Evolutionary conservation across 1,140 invertebrate species (phyloP).

Genomic region (Bombus haemorrhoidalis): DNA sequence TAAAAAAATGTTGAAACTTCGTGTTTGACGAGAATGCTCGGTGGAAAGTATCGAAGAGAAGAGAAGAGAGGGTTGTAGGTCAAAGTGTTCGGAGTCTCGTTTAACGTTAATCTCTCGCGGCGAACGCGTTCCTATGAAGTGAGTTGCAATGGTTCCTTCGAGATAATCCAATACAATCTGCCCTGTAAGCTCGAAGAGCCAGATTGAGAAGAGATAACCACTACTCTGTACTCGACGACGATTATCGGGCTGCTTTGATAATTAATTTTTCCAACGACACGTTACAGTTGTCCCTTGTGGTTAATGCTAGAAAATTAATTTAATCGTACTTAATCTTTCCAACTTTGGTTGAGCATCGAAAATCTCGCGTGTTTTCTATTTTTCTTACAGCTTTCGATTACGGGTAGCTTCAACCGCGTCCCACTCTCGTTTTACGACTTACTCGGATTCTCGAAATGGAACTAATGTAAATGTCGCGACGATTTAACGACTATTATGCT

Average conservation of each 20-base stretch:
- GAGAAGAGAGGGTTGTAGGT: not conserved
- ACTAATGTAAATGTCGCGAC: not conserved
- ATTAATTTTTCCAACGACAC: slow-evolving; percentile 65
- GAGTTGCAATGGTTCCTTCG: slow-evolving; percentile 34
- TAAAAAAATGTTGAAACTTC: slow-evolving; percentile 2
- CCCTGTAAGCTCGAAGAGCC: slow-evolving; percentile 48
- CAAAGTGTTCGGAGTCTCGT: slow-evolving; percentile 24
- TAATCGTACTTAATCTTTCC: slow-evolving; percentile 42
- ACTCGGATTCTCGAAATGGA: not conserved
- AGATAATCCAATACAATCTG: slow-evolving; percentile 69
- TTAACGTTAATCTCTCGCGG: slow-evolving; percentile 57
- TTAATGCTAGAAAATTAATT: slow-evolving; percentile 54
- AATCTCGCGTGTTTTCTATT: not conserved
- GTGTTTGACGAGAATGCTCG: no score
- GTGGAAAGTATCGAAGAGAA: not conserved
- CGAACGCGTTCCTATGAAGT: slow-evolving; percentile 8
- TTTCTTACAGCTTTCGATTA: not conserved
- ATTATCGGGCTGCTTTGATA: slow-evolving; percentile 66
- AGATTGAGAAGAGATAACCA: slow-evolving; percentile 49
- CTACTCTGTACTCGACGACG: slow-evolving; percentile 54
- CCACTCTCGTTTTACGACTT: not conserved
- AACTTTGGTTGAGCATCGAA: slow-evolving; percentile 34
- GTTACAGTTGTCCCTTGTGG: slow-evolving; percentile 44
- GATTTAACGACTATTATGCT: not conserved
- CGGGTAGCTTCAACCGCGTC: not conserved